phyloP scores from a whole-genome alignment of 2,797 vertebrate species.

The Sebastes taczanowskii region DNA sequence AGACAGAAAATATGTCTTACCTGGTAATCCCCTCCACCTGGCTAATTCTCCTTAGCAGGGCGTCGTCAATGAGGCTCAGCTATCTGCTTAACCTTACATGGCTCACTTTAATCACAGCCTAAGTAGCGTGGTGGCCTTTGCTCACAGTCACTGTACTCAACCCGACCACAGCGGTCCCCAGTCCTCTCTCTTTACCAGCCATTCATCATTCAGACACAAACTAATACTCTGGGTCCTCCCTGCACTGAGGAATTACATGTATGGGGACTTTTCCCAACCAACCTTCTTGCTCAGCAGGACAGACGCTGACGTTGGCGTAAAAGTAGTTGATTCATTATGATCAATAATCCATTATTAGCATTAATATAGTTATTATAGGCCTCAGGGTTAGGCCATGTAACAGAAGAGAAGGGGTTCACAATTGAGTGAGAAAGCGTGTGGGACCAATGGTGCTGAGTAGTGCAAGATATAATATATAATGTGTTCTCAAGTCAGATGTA shows the following conservation, averaged over 20 bases:
- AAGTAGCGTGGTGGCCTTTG: slow-evolving; percentile 42
- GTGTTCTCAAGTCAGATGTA: slow-evolving; percentile 1
- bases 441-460: slow-evolving; percentile 30
- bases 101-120: slow-evolving; percentile 57
- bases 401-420: background rate
- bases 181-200: slow-evolving; percentile 8
- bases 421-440: background rate
- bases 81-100: slow-evolving; percentile 46
- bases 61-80: background rate
- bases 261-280: background rate
- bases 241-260: slow-evolving; percentile 23
- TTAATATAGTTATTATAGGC: slow-evolving; percentile 57
- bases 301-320: slow-evolving; percentile 37
- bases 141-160: background rate
- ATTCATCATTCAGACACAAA: slow-evolving; percentile 71
- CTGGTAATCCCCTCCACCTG: slow-evolving; percentile 28
- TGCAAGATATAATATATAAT: background rate
- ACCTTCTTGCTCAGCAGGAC: slow-evolving; percentile 54
- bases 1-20: slow-evolving; percentile 12
- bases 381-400: slow-evolving; percentile 16
- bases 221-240: slow-evolving; percentile 44
- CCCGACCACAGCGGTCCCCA: slow-evolving; percentile 5
- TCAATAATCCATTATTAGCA: slow-evolving; percentile 69
- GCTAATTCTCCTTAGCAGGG: slow-evolving; percentile 12
- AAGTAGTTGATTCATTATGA: slow-evolving; percentile 54